Evolutionary conservation across 2,797 vertebrate genomes (phyloP), one percentile per base, ranked within the genome.

Genomic region (Enteromius anoplus): DNA sequence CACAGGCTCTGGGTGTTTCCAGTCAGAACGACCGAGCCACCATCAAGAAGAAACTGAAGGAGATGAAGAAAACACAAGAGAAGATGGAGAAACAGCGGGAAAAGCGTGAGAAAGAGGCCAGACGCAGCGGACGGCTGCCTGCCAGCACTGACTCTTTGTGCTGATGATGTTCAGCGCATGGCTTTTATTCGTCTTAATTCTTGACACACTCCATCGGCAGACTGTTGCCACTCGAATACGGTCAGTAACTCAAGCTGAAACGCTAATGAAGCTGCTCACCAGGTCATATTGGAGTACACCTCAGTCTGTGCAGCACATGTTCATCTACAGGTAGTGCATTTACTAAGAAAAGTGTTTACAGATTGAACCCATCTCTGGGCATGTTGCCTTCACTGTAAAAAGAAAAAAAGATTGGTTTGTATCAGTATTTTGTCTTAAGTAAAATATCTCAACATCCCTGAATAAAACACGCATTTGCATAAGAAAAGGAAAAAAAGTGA

Each of bases 31-130:
- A 98, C 83, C 93, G 97, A 60, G 94, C 95, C 73, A 94, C 90
- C n/a, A 96, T 97, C 91, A 96, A 97, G 93, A 97, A 96, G 83
- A 97, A 97, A 91, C 94, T 97, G 78, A 97, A 96, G 90, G 96
- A 97, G 86, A 96, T 98, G 92, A 95, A 93, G 71, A 97, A 96
- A 91, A 90, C 95, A 29, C 96, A 97, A 92, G 96, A 97, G 91
- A 98, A 98, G 94, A 87, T 95, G 92, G 96, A 96, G 91, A 97
- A 96, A 78, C 95, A 96, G 91, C 93, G 92, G 75, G 96, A 97
- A 88, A 98, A 96, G 86, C 95, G 92, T 55, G 96, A 96, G 90
- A 97, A 93, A 86, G 96, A 97, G 89, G 93, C 91, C 21, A 91
- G 95, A 75, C 96, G 93, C 91, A 94, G 94, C 19, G 94, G 95